Evolutionary conservation across 2,113 vertebrate genomes (phyloP), one percentile per base, ranked within the genome.

Genomic region (Pachycephala philippinensis): DNA sequence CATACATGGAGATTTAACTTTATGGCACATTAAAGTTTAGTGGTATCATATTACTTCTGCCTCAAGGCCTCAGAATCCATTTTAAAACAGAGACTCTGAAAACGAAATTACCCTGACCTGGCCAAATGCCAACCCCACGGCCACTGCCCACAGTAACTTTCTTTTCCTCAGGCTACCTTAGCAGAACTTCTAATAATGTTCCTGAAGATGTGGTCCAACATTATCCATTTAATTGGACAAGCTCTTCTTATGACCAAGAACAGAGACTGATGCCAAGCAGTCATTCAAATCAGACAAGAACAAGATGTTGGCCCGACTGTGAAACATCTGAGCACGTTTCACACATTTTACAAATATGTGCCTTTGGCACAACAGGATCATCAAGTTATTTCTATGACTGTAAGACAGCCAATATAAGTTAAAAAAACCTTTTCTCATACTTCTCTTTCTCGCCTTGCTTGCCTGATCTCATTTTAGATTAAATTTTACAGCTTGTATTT

Each of bases 21-120:
- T 63, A 93, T 63, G 81, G 76, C 28, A 93, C 77, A 92, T 92
- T 95, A 91, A 78, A 84, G 42, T 69, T 89, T 87, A 84, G 74
- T 44, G 65, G 9, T 72, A 95, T 92, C 53, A 23, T 54, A 87
- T 95, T 91, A 84, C 94, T 49, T 90, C 47, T 86, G 68, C 59
- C 60, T 78, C 5, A 1, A 84, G 85, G 60, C n/a, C 15, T 77
- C 49, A 79, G 39, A 94, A 90, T 44, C 6, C 68, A 80, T 40
- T 69, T 75, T 72, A 61, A 91, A 92, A 81, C 16, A 78, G 31
- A 91, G 45, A 91, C 13, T 42, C 45, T 63, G 27, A 42, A 90
- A 87, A 49, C 0, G 0, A 88, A 90, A 88, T 45, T 59, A 91
- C 7, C 21, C 49, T 66, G 31, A 77, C 17, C 13, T 70, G 37